These are phyloP conservation scores for Calcarius lapponicus DNA, from an alignment of 2,797 vertebrate genomes.

Conservation along the genomic window DNA sequence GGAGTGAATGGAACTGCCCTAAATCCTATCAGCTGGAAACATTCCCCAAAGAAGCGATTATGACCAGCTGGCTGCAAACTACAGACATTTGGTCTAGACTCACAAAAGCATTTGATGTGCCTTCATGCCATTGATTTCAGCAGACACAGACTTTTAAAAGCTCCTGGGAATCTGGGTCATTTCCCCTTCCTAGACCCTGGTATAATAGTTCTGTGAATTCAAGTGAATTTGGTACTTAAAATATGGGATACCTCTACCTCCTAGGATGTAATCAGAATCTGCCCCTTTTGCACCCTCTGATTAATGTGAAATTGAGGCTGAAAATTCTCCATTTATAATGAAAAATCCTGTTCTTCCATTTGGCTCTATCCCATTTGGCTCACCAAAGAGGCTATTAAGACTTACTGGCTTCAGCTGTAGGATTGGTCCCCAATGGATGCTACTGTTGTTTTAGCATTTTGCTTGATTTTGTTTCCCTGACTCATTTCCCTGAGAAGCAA, in stretches of 20 bases:
- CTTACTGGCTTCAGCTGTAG: not conserved
- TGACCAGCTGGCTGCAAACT: constrained; percentile 43
- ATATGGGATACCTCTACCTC: not conserved
- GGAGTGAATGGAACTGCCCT: not conserved
- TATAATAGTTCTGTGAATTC: not conserved
- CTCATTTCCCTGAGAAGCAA: not conserved
- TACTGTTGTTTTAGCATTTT: not conserved
- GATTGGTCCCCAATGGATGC: not conserved
- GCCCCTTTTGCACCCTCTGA: not conserved
- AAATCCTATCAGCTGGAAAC: constrained; percentile 57
- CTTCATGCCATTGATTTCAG: not conserved
- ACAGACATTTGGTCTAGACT: constrained; percentile 44
- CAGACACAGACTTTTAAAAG: constrained; percentile 1
- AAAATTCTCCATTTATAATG: not conserved
- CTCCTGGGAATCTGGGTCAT: constrained; percentile 21
- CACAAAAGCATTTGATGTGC: constrained; percentile 16
- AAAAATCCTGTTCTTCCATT: not conserved
- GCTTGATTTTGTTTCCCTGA: not conserved
- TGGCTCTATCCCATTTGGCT: not conserved
- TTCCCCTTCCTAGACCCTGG: not conserved
- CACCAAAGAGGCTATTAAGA: not conserved
- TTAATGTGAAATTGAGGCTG: not conserved
- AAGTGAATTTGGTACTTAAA: not conserved
- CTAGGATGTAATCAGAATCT: not conserved
- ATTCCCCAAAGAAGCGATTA: constrained; percentile 33